Base-by-base conservation (phyloP, 2,888 invertebrate species). In the Dexiosoma caninum region DNA sequence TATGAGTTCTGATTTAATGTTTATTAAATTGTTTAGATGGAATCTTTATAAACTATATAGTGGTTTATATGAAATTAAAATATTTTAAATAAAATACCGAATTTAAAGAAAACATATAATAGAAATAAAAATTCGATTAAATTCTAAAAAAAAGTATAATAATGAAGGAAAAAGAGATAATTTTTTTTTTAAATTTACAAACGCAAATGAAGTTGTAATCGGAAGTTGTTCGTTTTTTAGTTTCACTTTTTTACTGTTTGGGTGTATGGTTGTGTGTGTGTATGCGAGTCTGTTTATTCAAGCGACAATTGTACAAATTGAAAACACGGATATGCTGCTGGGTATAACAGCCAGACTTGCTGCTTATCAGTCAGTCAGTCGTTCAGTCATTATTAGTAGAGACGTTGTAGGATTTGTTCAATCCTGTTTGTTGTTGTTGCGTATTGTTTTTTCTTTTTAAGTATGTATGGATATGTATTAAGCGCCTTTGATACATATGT, bases 171-270 rank as follows among this genome's bases (percentile, higher is more conserved):
- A 42, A 44, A 44, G 14, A 16, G 16, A 10, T 8, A 44, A 21
- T 44, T 21, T 21, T 44, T 21, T 21, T 44, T 44, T 21, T 9
- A 44, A 44, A 44, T 16, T 19, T 44, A 21, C 7, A 44, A 44
- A 44, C 12, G 21, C n/a, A 59, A 37, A 57, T 88, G 86, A 88
- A 88, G 88, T 88, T 87, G 88, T 87, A 88, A 88, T 88, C 88
- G 88, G 89, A 88, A 88, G 88, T 88, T 86, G 86, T 88, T 88
- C 89, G 89, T 88, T 88, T 88, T n/a, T 88, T 85, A 78, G 83
- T 82, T 66, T 72, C 64, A 75, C 55, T 72, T 57, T 46, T 78
- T 40, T 49, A 64, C 55, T 51, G 9, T 79, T 32, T 44, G 62
- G 19, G 27, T 46, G 21, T n/a, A n/a, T n/a, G n/a, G n/a, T n/a